Conservation (phyloP, 2,888 invertebrate species). For the Phortica magna region DNA sequence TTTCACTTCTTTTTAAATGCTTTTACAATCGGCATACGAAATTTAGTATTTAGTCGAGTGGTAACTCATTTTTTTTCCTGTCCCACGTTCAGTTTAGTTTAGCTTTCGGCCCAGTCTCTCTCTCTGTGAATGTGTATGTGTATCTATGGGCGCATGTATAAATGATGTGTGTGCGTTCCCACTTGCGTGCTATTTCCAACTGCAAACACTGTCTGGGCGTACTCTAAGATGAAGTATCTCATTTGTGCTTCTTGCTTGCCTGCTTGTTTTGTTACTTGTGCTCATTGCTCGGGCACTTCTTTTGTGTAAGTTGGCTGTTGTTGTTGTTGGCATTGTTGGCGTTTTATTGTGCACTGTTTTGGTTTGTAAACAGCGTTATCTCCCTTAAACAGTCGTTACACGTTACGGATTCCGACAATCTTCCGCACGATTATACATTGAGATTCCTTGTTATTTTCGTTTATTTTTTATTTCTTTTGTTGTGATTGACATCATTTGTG, state of each 20-base stretch:
- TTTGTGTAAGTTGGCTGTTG: constrained; percentile 47
- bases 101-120: background rate
- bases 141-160: background rate
- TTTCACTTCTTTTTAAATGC: background rate
- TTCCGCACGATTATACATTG: constrained; percentile 3
- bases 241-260: constrained; percentile 10
- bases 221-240: constrained; percentile 28
- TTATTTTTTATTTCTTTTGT: background rate
- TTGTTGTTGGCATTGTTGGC: constrained; percentile 50
- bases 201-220: constrained; percentile 12
- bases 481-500: background rate
- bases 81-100: background rate
- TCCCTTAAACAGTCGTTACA: constrained; percentile 54
- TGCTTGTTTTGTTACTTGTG: constrained; percentile 49
- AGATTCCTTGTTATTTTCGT: background rate
- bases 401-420: constrained; percentile 28
- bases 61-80: background rate
- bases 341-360: constrained; percentile 46
- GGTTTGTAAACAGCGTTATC: constrained; percentile 75
- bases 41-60: background rate
- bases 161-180: background rate
- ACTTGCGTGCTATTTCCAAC: constrained; percentile 27
- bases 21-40: background rate
- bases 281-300: constrained; percentile 59
- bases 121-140: background rate